phyloP scores from a whole-genome alignment of 2,113 vertebrate genomes.

The Uria lomvia region DNA sequence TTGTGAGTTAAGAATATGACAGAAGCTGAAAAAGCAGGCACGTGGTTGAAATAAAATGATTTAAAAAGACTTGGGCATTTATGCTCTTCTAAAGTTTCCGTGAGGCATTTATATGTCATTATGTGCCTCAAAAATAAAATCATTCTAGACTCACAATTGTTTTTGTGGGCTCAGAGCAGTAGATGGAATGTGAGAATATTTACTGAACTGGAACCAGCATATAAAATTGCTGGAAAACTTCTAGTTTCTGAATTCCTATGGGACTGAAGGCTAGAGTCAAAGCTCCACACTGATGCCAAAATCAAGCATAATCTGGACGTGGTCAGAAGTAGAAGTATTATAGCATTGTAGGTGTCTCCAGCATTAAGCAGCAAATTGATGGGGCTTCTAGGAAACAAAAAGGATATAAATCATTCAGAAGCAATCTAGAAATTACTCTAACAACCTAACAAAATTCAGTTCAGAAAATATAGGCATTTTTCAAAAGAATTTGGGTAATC shows the following conservation, averaged over 20 bases:
- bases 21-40: neutral
- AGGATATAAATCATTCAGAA: neutral
- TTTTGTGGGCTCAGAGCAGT: neutral
- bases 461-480: neutral
- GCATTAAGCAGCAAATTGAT: neutral
- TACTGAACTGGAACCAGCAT: neutral
- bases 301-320: neutral
- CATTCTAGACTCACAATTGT: neutral
- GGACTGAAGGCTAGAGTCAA: neutral
- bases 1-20: neutral
- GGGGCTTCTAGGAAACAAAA: neutral
- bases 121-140: neutral
- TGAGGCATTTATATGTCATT: neutral
- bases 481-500: neutral
- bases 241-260: neutral
- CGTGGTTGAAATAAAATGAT: neutral
- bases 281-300: neutral
- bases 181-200: neutral
- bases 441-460: neutral
- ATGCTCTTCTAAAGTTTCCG: neutral
- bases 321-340: neutral
- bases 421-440: neutral
- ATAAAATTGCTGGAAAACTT: neutral
- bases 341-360: neutral
- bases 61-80: neutral